Evolutionary conservation across 2,797 vertebrate genomes (phyloP), one percentile per base, ranked within the genome.

Genomic region (Enteromius thamalakanensis): DNA sequence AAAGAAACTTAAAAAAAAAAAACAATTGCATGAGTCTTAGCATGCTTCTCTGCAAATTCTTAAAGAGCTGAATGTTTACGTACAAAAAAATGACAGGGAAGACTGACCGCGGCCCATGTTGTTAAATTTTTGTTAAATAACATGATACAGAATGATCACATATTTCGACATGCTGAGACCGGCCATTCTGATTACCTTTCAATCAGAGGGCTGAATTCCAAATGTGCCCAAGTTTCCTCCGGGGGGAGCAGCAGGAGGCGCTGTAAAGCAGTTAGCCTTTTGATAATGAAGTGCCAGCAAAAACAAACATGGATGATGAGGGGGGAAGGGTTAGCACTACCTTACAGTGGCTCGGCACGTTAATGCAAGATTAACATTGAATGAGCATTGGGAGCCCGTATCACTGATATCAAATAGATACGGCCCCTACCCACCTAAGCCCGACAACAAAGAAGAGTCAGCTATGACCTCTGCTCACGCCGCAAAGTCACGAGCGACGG

Each of bases 191-290:
- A 86, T 91, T 92, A 90, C 88, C 84, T 91, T 89, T 90, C 89
- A 90, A 91, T 90, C 82, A 90, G 84, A 89, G 78, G 77, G 77
- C 76, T 91, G 85, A 89, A 90, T 84, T 86, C 85, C 83, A 83
- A 88, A 81, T 79, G 67, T 67, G 68, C 82, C 80, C 71, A 75
- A 77, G 64, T 77, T 86, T 88, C 87, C 86, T 85, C 86, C 67
- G 55, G 85, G 76, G 84, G 87, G 83, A 87, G 85, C 85, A 89
- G 85, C 84, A 87, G 88, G 88, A 88, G 84, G 87, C 92, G 92
- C 92, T 94, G 92, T 93, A 91, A 92, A 93, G 88, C 93, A 93
- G 91, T 92, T 93, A 91, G 91, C 91, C 89, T 93, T 87, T 92
- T 93, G 89, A 93, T 93, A 93, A 91, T 89, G 86, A 89, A 91